Percentiles rank a stretch among this genome's conserved stretches.
Conservation (phyloP, 1,140 invertebrate species). For the Drosophila lini region DNA sequence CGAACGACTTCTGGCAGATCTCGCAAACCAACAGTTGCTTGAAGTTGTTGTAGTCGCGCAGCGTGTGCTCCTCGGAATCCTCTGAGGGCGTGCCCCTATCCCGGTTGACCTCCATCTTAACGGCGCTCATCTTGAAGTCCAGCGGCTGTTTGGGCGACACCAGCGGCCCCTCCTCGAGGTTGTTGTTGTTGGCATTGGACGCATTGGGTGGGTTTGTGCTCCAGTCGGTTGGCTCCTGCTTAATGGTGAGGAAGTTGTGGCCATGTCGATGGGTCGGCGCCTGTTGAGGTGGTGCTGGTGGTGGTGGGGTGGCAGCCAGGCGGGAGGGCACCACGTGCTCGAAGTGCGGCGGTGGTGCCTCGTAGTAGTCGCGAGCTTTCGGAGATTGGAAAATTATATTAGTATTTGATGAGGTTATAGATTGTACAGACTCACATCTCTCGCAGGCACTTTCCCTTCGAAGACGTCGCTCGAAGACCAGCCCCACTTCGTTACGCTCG, state of each 20-base stretch:
- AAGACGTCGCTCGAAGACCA: slow-evolving; percentile 73
- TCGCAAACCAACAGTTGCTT: slow-evolving; percentile 90
- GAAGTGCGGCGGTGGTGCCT: slow-evolving; percentile 55
- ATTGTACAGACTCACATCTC: slow-evolving; percentile 41
- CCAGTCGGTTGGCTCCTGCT: slow-evolving; percentile 86
- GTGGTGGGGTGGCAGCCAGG: slow-evolving; percentile 30
- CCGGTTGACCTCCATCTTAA: slow-evolving; percentile 68
- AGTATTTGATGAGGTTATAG: neutral
- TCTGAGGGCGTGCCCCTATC: slow-evolving; percentile 45
- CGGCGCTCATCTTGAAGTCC: slow-evolving; percentile 74
- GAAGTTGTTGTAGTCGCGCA: slow-evolving; percentile 74
- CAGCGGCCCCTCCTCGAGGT: slow-evolving; percentile 47
- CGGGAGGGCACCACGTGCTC: slow-evolving; percentile 64
- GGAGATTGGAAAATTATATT: neutral
- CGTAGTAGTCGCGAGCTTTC: slow-evolving; percentile 66
- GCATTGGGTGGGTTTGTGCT: slow-evolving; percentile 69
- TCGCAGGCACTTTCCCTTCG: slow-evolving; percentile 68
- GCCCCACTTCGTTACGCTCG: slow-evolving; percentile 55
- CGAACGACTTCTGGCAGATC: slow-evolving; percentile 92
- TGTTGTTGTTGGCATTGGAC: slow-evolving; percentile 55
- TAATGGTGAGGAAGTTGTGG: slow-evolving; percentile 85
- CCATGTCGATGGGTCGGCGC: slow-evolving; percentile 65
- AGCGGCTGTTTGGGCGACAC: slow-evolving; percentile 72
- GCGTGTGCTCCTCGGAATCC: slow-evolving; percentile 66
- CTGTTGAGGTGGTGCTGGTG: slow-evolving; percentile 48